Base-by-base conservation (phyloP, 2,113 vertebrate genomes). In the Hemiscyllium ocellatum region DNA sequence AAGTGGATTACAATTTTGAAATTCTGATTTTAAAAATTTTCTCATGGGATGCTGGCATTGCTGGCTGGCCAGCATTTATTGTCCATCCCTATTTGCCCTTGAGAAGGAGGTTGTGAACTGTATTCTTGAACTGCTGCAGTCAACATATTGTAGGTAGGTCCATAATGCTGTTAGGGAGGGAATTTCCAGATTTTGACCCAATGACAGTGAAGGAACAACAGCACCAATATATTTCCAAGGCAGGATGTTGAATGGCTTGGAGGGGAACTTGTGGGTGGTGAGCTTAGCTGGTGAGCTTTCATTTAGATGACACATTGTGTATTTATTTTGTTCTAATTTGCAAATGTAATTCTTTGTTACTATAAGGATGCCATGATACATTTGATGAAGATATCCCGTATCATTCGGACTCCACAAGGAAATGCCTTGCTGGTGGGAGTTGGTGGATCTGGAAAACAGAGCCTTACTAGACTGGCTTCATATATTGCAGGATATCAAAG, bases 371-470 rank as follows among this genome's bases (percentile, higher is more conserved):
- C 98, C 22, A 98, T 98, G 97, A 97, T 96, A 76, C 98, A 98
- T 97, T 97, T 98, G 97, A 96, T 98, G 96, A 98, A 98, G 97
- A 98, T 98, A 97, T 98, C 98, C 0, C 97, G 98, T 76, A 97
- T 98, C 96, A 98, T 98, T 96, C 96, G 97, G 68, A 98, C 98
- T 47, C 97, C 98, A 3, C 98, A 97, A 97, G 98, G 98, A 95
- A 98, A 98, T 96, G 98, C 98, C 15, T 96, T 98, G 96, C 96
- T 98, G 96, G 98, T 98, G 33, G 98, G 98, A 50, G 98, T 98
- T 15, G 98, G 98, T 4, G 98, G 98, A 95, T 98, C 98, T 29
- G 98, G 98, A 90, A 98, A 98, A 96, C 98, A 98, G 96, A 98
- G 98, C 95, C 97, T 98, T 96, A 98, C 98, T 70, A 97, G 97